Evolutionary conservation across 2,113 vertebrate species (phyloP).

Genomic region (Alethe castanea): DNA sequence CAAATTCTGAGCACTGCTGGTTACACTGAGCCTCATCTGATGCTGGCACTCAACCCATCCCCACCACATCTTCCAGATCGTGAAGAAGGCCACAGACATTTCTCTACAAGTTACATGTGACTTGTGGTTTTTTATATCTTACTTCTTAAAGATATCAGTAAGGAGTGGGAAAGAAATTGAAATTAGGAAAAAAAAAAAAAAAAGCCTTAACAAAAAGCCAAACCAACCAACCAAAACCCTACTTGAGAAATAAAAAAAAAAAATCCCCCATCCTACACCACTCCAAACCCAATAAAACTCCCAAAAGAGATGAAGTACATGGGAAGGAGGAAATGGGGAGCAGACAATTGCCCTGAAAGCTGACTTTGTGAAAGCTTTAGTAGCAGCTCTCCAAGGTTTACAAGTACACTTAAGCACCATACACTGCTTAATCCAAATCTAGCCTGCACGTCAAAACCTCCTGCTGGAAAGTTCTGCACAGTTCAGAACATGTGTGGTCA

Average conservation of each 20-base stretch:
- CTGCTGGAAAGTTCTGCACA: neutral
- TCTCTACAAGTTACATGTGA: rapidly evolving
- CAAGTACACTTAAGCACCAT: neutral
- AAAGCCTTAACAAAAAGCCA: neutral
- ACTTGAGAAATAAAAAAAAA: neutral
- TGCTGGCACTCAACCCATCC: neutral
- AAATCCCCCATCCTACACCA: neutral
- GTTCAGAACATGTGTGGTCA: neutral
- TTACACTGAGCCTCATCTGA: rapidly evolving
- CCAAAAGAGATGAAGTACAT: neutral
- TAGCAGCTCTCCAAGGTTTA: neutral
- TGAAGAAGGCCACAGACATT: neutral
- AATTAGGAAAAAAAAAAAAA: neutral
- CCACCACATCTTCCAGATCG: neutral
- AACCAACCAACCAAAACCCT: neutral
- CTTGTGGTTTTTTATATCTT: neutral
- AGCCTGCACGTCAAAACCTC: neutral
- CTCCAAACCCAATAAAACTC: neutral
- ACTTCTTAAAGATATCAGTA: neutral
- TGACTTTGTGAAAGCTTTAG: neutral
- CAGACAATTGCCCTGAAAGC: neutral
- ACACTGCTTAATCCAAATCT: neutral
- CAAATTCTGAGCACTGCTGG: neutral
- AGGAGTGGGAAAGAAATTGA: neutral
- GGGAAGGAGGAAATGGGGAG: neutral